Evolutionary conservation across 2,113 vertebrate genomes (phyloP).

Genomic region (Melanerpes aurifrons): DNA sequence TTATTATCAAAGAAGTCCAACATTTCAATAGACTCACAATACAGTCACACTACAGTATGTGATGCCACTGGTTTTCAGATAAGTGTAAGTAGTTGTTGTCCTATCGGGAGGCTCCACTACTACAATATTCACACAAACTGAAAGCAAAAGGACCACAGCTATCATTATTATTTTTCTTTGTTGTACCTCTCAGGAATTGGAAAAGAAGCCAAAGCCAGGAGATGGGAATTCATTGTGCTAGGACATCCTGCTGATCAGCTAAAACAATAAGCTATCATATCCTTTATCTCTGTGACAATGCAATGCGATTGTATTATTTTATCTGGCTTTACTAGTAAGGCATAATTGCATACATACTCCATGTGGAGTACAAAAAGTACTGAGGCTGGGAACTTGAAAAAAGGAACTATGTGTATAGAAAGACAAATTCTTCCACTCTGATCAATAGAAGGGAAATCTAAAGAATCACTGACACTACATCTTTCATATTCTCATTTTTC

Average conservation of each 20-base stretch:
- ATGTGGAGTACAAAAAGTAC: neutral
- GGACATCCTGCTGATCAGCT: slow-evolving; percentile 59
- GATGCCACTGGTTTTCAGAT: neutral
- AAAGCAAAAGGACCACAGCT: slow-evolving; percentile 9
- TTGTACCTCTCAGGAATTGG: neutral
- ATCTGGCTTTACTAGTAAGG: slow-evolving; percentile 48
- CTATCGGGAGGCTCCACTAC: neutral
- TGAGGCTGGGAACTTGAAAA: neutral
- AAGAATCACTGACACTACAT: neutral
- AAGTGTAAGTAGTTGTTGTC: neutral
- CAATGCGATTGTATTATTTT: slow-evolving; percentile 48
- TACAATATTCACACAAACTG: slow-evolving; percentile 8
- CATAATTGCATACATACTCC: slow-evolving; percentile 32
- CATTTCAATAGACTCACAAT: neutral
- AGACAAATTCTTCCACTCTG: neutral
- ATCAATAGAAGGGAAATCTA: slow-evolving; percentile 1
- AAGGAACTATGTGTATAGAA: neutral
- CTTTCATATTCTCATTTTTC: slow-evolving; percentile 11
- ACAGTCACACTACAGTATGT: neutral
- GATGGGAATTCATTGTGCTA: slow-evolving; percentile 20
- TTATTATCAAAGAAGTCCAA: neutral
- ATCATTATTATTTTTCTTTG: neutral
- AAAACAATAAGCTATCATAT: slow-evolving; percentile 43
- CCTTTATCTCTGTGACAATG: slow-evolving; percentile 51
- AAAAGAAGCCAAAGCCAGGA: slow-evolving; percentile 46